Percentiles rank a stretch among this genome's conserved stretches.
phyloP scores from a whole-genome alignment of 2,888 invertebrate genomes.

The Brenthis daphne region DNA sequence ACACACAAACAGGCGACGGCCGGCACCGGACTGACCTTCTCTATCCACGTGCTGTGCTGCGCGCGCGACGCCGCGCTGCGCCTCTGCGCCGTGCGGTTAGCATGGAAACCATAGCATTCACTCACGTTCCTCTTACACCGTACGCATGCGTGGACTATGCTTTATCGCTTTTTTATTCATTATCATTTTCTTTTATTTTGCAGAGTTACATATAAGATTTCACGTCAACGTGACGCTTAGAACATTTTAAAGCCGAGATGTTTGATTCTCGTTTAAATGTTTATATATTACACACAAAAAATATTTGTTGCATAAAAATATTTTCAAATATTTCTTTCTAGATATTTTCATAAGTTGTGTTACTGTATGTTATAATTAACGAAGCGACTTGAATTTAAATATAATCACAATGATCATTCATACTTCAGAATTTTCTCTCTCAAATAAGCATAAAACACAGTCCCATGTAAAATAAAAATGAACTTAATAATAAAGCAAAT shows the following conservation, averaged over 20 bases:
- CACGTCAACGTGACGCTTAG: neutral
- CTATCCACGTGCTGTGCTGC: constrained; percentile 90
- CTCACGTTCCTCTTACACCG: constrained; percentile 60
- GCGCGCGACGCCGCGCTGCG: constrained; percentile 75
- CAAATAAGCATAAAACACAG: constrained; percentile 36
- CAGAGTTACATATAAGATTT: neutral
- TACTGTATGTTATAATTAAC: too few relatives aligned
- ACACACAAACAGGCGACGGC: constrained; percentile 4
- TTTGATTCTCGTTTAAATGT: too few relatives aligned
- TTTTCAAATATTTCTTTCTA: too few relatives aligned
- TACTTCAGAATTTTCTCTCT: neutral
- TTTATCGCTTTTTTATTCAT: constrained; percentile 24
- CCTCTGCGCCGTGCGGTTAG: constrained; percentile 81
- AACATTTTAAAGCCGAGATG: neutral
- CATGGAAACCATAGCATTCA: constrained; percentile 80
- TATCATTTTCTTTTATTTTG: neutral
- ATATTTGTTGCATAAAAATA: too few relatives aligned
- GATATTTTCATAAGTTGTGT: too few relatives aligned
- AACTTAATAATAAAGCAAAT: constrained; percentile 49
- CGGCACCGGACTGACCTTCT: constrained; percentile 86
- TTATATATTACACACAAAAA: too few relatives aligned
- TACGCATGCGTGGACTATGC: constrained; percentile 40
- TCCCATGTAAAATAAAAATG: constrained; percentile 42
- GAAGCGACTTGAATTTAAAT: neutral
- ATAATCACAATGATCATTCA: constrained; percentile 2